These are phyloP conservation scores for Gandaritis pyraliata DNA, from an alignment of 2,888 invertebrate genomes.

Conservation along the genomic window DNA sequence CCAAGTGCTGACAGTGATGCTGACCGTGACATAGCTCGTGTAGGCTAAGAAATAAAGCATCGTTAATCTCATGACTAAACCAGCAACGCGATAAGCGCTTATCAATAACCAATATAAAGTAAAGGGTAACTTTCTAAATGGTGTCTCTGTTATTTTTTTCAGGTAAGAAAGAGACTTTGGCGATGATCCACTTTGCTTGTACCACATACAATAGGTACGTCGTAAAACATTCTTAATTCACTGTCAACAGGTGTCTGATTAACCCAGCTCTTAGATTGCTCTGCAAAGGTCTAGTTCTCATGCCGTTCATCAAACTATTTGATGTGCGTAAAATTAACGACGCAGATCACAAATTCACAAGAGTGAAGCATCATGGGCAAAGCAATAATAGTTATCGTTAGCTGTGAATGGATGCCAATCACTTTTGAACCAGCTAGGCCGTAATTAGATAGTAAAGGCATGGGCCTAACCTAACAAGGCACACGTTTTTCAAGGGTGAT, in stretches of 20 bases:
- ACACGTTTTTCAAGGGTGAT: too few species aligned
- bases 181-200: slow-evolving; percentile 44
- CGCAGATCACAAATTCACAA: neutral
- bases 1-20: too few species aligned
- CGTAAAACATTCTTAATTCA: slow-evolving; percentile 46
- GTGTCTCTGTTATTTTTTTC: neutral
- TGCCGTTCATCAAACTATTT: slow-evolving; percentile 19
- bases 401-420: slow-evolving; percentile 10
- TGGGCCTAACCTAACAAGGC: neutral
- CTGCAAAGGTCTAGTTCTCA: slow-evolving; percentile 34
- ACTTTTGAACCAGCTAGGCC: neutral
- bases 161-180: slow-evolving; percentile 50
- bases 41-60: too few species aligned
- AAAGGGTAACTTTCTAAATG: too few species aligned
- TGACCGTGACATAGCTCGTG: too few species aligned
- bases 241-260: slow-evolving; percentile 43
- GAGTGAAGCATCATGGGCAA: neutral
- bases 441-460: neutral
- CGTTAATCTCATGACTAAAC: too few species aligned
- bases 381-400: slow-evolving; percentile 7
- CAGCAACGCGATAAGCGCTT: too few species aligned
- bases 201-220: slow-evolving; percentile 26
- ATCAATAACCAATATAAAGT: too few species aligned
- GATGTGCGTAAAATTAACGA: slow-evolving; percentile 13
- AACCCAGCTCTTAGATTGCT: slow-evolving; percentile 36